Evolutionary conservation across 2,888 invertebrate genomes (phyloP), one percentile per base, ranked within the genome.

Genomic region (Phasia obesa): DNA sequence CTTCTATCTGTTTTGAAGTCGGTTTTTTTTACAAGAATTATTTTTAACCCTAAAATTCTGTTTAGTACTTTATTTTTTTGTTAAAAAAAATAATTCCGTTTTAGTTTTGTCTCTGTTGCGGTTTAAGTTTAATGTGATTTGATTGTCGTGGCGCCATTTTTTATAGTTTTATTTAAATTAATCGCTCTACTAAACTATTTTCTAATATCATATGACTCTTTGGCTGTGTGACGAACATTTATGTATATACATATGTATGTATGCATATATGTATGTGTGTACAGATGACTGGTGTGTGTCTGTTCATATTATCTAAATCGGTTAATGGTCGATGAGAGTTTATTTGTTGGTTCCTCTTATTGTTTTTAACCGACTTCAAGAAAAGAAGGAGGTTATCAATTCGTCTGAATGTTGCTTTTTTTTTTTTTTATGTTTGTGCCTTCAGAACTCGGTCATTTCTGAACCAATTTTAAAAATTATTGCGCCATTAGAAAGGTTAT

Each of bases 61-160:
- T 62, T 44, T 59, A 49, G 42, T 59, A 65, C 19, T 67, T 67
- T 65, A 38, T 49, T 25, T 21, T 31, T 38, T 7, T 59, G 47
- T 17, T 35, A 31, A 57, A 17, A n/a, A 47, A 47, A 17, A 47
- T 19, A 47, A 7, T 2, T 47, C 17, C 42, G 25, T 38, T 49
- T 31, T 57, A 31, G 9, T 35, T 1, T 73, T 62, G 21, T 49
- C 3, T 49, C 25, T 64, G 27, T 25, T 53, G 69, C 42, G 65
- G 65, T 71, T 78, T 57, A 38, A 78, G 38, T 78, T 57, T 78
- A 78, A 60, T 71, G 31, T 57, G 71, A 78, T 78, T 78, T 78
- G 71, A 78, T 71, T 57, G 71, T 71, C 49, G 49, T 64, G 78
- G 71, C 71, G 78, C 71, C 78, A 65, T 71, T 71, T 71, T 71